phyloP scores from a whole-genome alignment of 2,113 vertebrate species.

The Charadrius vociferus region DNA sequence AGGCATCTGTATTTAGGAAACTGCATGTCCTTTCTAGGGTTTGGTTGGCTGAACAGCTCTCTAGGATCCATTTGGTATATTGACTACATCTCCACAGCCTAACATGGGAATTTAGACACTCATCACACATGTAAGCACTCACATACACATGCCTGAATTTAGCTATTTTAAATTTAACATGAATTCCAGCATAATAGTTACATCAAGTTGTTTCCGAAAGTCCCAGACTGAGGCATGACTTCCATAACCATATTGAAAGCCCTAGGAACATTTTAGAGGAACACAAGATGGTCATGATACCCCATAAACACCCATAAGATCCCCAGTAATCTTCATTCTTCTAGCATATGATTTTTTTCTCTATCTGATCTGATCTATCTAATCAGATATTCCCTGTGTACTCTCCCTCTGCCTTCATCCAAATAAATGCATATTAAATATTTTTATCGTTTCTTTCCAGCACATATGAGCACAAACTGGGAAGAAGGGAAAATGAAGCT shows the following conservation, averaged over 20 bases:
- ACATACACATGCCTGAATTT: background rate
- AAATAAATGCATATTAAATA: background rate
- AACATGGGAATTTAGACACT: background rate
- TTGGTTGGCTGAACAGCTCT: background rate
- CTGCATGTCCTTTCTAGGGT: background rate
- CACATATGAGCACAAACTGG: background rate
- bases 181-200: background rate
- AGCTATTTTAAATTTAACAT: background rate
- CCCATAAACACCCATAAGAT: background rate
- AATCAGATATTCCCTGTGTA: background rate
- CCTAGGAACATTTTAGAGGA: background rate
- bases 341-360: background rate
- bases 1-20: background rate
- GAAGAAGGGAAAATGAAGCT: background rate
- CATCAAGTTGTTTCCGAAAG: background rate
- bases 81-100: background rate
- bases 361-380: background rate
- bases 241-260: background rate
- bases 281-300: rapidly evolving
- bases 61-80: background rate
- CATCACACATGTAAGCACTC: background rate
- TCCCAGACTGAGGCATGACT: background rate
- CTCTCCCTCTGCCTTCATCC: background rate
- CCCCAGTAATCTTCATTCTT: background rate
- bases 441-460: background rate